phyloP scores from a whole-genome alignment of 2,888 invertebrate species.

The Drosophila paramelanica region DNA sequence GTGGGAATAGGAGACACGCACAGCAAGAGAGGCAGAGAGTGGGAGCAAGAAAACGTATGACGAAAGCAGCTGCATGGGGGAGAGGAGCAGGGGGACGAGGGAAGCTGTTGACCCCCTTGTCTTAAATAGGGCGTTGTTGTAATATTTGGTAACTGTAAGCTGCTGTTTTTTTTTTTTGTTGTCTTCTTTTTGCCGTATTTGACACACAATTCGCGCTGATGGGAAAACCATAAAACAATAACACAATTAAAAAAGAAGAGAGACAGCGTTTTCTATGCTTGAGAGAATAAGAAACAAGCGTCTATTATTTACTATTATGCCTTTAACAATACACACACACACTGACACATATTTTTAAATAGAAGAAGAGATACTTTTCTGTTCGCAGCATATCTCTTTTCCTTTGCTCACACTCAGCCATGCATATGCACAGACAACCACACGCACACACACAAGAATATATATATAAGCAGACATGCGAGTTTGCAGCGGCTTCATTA shows the following conservation, averaged over 20 bases:
- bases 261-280: slow-evolving; percentile 26
- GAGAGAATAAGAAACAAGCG: slow-evolving; percentile 33
- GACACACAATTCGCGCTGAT: slow-evolving; percentile 68
- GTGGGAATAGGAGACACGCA: slow-evolving; percentile 55
- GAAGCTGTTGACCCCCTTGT: slow-evolving; percentile 51
- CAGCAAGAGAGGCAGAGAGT: slow-evolving; percentile 17
- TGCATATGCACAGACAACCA: slow-evolving; percentile 29
- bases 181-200: slow-evolving; percentile 42
- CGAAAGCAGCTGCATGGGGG: slow-evolving; percentile 45
- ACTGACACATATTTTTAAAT: slow-evolving; percentile 80
- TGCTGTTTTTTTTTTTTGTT: slow-evolving; percentile 28
- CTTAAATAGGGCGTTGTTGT: slow-evolving; percentile 66
- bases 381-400: slow-evolving; percentile 72
- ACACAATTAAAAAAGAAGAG: slow-evolving; percentile 63
- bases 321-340: slow-evolving; percentile 71
- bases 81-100: slow-evolving; percentile 4
- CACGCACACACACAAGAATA: slow-evolving; percentile 33
- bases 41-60: slow-evolving; percentile 46
- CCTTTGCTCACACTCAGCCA: slow-evolving; percentile 59
- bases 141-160: slow-evolving; percentile 54
- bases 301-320: slow-evolving; percentile 73
- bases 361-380: slow-evolving; percentile 77
- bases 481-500: slow-evolving; percentile 31
- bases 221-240: slow-evolving; percentile 72
- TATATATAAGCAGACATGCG: slow-evolving; percentile 45